Conservation (phyloP, 2,797 vertebrate genomes). For the Ficedula albicollis region DNA sequence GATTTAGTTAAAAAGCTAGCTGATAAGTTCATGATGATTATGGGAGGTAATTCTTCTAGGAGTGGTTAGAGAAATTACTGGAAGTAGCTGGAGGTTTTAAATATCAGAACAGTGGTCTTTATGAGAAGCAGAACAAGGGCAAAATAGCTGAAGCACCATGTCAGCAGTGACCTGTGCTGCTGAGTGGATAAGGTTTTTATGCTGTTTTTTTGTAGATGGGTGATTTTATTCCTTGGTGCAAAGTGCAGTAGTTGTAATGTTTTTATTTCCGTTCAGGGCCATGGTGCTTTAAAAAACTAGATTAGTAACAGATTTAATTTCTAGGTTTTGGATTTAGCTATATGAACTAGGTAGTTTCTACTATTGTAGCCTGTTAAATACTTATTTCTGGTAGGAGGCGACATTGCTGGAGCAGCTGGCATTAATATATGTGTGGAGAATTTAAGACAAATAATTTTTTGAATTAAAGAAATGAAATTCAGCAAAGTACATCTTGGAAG, state of each 20-base stretch:
- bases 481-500: neutral
- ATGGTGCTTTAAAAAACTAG: neutral
- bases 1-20: neutral
- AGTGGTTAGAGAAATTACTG: neutral
- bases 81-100: neutral
- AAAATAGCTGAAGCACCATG: neutral
- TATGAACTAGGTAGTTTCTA: neutral
- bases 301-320: neutral
- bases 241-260: neutral
- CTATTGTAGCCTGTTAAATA: neutral
- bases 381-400: neutral
- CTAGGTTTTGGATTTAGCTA: neutral
- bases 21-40: neutral
- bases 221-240: neutral
- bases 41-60: neutral
- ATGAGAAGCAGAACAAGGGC: neutral
- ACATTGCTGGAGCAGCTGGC: neutral
- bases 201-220: neutral
- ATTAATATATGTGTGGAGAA: neutral
- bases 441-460: neutral
- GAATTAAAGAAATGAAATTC: neutral
- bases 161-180: neutral
- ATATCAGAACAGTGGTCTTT: neutral
- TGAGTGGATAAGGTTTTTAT: neutral
- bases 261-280: neutral